phyloP scores from a whole-genome alignment of 2,113 vertebrate genomes.

The Pteropus alecto region DNA sequence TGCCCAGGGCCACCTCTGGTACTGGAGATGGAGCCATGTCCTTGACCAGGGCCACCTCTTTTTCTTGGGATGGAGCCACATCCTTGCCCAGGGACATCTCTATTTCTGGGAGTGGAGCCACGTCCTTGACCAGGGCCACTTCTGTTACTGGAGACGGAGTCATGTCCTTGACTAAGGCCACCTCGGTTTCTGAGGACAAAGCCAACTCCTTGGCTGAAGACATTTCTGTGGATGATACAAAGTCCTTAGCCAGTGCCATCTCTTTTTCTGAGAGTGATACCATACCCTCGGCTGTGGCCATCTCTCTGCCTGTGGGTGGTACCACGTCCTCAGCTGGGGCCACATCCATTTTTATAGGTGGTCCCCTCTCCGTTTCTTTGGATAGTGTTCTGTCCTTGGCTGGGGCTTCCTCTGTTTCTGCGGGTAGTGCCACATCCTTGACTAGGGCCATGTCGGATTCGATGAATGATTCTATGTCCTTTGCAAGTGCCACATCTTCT shows the following conservation, averaged over 20 bases:
- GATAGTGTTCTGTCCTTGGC: background rate
- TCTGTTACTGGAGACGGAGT: background rate
- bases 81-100: background rate
- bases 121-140: background rate
- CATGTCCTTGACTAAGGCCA: background rate
- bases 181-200: background rate
- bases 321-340: background rate
- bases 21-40: background rate
- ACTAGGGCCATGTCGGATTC: background rate
- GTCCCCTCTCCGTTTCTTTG: background rate
- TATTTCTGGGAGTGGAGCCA: background rate
- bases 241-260: background rate
- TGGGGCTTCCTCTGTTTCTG: background rate
- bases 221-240: background rate
- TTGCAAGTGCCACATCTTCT: background rate
- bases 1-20: background rate
- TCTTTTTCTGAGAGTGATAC: background rate
- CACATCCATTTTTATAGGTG: background rate
- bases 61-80: background rate
- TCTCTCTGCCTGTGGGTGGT: background rate
- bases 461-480: background rate
- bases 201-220: background rate
- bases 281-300: background rate
- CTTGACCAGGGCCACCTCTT: background rate
- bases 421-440: background rate